These are phyloP conservation scores for Linurgus olivaceus DNA, from an alignment of 2,797 vertebrate species.

Conservation along the genomic window DNA sequence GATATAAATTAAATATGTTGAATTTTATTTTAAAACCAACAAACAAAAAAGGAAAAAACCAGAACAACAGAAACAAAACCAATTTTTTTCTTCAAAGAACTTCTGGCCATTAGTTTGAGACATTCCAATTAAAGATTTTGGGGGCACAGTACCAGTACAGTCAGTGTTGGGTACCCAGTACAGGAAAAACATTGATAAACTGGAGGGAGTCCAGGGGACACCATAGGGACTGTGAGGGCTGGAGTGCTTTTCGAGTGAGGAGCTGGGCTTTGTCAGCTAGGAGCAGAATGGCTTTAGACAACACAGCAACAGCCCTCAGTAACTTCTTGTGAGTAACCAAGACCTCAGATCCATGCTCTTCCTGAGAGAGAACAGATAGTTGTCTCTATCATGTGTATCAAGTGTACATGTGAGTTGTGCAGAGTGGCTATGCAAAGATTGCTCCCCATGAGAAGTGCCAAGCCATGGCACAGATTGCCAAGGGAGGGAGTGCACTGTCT, in stretches of 20 bases:
- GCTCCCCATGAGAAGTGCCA: background rate
- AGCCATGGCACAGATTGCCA: background rate
- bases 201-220: background rate
- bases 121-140: background rate
- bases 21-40: background rate
- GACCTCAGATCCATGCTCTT: background rate
- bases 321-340: background rate
- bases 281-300: background rate
- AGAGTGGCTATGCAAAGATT: background rate
- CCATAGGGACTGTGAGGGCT: background rate
- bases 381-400: too few species aligned
- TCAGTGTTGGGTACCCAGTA: background rate
- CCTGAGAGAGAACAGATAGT: background rate
- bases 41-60: background rate
- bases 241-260: too few species aligned
- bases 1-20: background rate
- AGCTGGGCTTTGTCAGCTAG: background rate
- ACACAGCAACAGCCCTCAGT: background rate
- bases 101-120: background rate
- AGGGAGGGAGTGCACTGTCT: accelerated
- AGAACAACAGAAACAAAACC: too few species aligned
- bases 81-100: background rate
- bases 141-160: background rate
- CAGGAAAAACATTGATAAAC: background rate
- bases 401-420: background rate